Base-by-base conservation (phyloP, 2,888 invertebrate genomes). In the Morpho achilles region DNA sequence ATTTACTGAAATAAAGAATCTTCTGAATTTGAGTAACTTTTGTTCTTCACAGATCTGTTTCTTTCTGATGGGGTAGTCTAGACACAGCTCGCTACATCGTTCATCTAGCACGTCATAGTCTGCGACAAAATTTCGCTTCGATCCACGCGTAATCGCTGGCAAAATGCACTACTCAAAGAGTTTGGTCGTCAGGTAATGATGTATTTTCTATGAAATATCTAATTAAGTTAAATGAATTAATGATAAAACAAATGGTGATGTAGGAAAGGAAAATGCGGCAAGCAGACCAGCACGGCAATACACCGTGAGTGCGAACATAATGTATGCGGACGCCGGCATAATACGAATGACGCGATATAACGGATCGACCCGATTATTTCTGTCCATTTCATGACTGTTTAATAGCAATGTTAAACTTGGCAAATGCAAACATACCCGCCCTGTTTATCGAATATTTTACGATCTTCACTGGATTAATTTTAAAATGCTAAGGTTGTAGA, bases 361-460 rank as follows among this genome's bases (percentile, higher is more conserved):
- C 88, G 88, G 89, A 86, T 85, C 87, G 86, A 77, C 84, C 86
- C 82, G 88, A 88, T 90, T 90, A 89, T 89, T 89, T 88, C 88
- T 87, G 89, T 87, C 81, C 85, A 87, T 87, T 88, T 87, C 89
- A 88, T 77, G 87, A 87, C 89, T 89, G 89, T 88, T 89, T 89
- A 87, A 89, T 89, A 87, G 89, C 89, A 89, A 88, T 87, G 89
- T 87, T 87, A 84, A 87, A 87, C 81, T 85, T 84, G 77, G 81
- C 84, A 82, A 88, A 88, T 87, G 87, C 88, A 89, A 88, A 89
- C 87, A 89, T 73, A 85, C 79, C 79, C 76, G 85, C 85, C 84
- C 82, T 89, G 89, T 89, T 90, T 88, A 89, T 87, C 81, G 81
- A 88, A 88, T 89, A 90, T 90, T 89, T 89, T 88, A 90, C 90